Base-by-base conservation (phyloP, 2,113 vertebrate genomes). In the Halcyon malimbica region DNA sequence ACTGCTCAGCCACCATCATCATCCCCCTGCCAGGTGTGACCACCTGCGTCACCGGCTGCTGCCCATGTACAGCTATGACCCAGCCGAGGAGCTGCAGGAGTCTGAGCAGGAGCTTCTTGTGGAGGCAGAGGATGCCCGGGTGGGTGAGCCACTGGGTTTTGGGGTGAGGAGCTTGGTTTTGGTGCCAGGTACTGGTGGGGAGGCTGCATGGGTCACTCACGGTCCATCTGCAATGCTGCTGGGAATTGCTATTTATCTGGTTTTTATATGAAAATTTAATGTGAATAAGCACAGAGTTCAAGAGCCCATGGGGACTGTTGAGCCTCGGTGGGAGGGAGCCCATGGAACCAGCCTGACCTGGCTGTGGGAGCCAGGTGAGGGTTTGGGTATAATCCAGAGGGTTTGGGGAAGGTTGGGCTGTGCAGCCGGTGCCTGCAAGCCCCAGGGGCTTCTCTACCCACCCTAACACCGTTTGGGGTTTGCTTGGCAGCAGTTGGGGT, bases 41-140 rank as follows among this genome's bases (percentile, higher is more conserved):
- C 96, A 98, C 56, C 98, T 99, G 31, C 98, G 99, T 13, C 99
- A 99, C 96, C 99, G 99, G 88, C 97, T 99, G 94, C 98, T 99
- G 48, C 99, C 99, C 29, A 98, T 99, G 94, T 99, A 99, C 91
- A 98, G 99, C 23, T 99, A 99, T 4, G 99, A 99, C 97, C 99
- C 99, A 0, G 98, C 99, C 0, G 99, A 99, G 94, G 99, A 99
- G 81, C 97, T 99, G 18, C 98, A 99, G 4, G 99, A 99, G 92
- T 99, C 98, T 0, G 99, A 99, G 80, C 99, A 99, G 89, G 99
- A 99, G 78, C 98, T 99, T 16, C 95, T 99, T 41, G 98, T 98
- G 92, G 99, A 97, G 42, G 98, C 98, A 3, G 99, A 99, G 53
- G 99, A 99, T 83, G 95, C 98, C 6, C 98, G 98, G 99, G 99